Percentiles rank a stretch among this genome's conserved stretches.
These are phyloP conservation scores for Pseudoatta argentina DNA, from an alignment of 1,140 invertebrate genomes.

Conservation along the genomic window DNA sequence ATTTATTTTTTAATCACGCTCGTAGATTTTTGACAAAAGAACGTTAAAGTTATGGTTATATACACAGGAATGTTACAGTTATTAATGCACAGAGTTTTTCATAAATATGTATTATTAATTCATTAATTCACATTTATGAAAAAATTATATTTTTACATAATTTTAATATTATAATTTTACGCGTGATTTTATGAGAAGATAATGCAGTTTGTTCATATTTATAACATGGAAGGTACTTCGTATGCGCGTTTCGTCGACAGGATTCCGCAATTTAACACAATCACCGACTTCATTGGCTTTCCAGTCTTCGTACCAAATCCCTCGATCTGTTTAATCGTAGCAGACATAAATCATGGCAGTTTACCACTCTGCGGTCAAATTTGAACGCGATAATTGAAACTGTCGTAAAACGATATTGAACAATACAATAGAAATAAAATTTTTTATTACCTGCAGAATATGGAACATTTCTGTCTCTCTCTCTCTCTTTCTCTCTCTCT, in stretches of 20 bases:
- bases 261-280: constrained; percentile 82
- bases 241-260: constrained; percentile 40
- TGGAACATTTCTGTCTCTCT: not conserved
- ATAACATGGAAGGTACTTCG: not conserved
- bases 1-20: not conserved
- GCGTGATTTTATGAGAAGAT: not conserved
- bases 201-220: constrained; percentile 23
- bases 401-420: constrained; percentile 27
- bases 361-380: constrained; percentile 27
- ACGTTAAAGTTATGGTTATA: constrained; percentile 10
- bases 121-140: too few relatives aligned
- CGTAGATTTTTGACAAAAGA: not conserved
- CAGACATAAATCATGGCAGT: constrained; percentile 31
- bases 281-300: constrained; percentile 80
- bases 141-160: too few relatives aligned
- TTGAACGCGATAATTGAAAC: constrained; percentile 43
- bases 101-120: too few relatives aligned
- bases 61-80: not conserved
- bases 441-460: not conserved
- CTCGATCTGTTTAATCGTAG: constrained; percentile 77
- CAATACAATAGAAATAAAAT: not conserved
- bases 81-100: too few relatives aligned
- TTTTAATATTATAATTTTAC: too few relatives aligned
- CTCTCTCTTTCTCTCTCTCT: too few relatives aligned
- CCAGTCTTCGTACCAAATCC: constrained; percentile 81